A percentile compares a stretch with the other conserved stretches of the same genome.
phyloP scores from a whole-genome alignment of 2,797 vertebrate genomes.

The Cuniculus paca region DNA sequence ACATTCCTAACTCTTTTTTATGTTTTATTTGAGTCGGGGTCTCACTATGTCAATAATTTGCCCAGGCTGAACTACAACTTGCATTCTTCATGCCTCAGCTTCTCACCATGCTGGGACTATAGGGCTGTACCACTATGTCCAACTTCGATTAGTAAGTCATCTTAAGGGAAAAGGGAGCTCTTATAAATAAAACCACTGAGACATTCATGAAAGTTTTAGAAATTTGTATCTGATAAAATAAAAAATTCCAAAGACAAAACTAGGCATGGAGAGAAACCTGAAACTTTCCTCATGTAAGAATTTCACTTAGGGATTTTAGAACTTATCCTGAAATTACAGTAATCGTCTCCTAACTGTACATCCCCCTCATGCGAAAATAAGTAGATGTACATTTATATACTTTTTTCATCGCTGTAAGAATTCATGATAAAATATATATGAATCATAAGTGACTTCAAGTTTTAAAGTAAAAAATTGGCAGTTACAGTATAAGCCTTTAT shows the following conservation, averaged over 20 bases:
- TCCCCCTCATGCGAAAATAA: slow-evolving; percentile 62
- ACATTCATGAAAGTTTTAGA: not conserved
- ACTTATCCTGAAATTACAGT: slow-evolving; percentile 47
- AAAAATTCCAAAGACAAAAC: slow-evolving; percentile 42
- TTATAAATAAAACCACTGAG: not conserved
- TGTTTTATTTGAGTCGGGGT: not conserved
- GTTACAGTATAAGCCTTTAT: not conserved
- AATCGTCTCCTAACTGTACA: slow-evolving; percentile 51
- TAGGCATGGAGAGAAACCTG: not conserved
- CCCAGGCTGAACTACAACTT: not conserved
- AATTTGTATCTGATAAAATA: not conserved
- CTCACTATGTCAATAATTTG: not conserved
- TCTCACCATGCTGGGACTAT: too few relatives aligned
- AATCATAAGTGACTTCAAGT: slow-evolving; percentile 48
- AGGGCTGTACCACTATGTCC: fast-evolving
- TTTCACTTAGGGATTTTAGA: slow-evolving; percentile 20
- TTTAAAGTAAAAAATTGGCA: slow-evolving; percentile 56
- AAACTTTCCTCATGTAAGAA: not conserved
- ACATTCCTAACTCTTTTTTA: not conserved
- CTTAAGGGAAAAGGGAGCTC: not conserved
- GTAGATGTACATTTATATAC: slow-evolving; percentile 36
- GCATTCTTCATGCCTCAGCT: not conserved
- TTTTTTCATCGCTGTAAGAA: slow-evolving; percentile 48
- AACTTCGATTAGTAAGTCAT: not conserved
- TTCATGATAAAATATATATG: slow-evolving; percentile 57